phyloP scores from a whole-genome alignment of 2,797 vertebrate genomes.

The Coendou prehensilis region DNA sequence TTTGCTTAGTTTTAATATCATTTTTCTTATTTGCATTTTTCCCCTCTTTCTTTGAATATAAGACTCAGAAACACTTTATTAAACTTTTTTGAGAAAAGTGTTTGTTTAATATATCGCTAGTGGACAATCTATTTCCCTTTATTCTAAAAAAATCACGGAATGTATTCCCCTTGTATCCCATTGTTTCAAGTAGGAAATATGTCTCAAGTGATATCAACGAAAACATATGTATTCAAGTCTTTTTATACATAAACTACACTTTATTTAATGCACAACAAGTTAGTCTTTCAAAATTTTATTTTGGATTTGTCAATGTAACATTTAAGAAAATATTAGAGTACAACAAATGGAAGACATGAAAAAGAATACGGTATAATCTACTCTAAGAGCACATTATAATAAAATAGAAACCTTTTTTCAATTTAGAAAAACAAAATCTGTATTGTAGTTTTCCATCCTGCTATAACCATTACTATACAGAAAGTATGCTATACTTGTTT shows the following conservation, averaged over 20 bases:
- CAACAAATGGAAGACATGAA: conserved; percentile 53
- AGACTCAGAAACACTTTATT: not conserved
- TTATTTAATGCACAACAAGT: not conserved
- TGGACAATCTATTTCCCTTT: not conserved
- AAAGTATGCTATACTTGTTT: not conserved
- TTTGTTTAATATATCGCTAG: not conserved
- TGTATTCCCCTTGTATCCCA: not conserved
- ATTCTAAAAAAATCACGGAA: not conserved
- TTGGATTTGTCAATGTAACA: not conserved
- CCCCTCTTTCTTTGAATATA: not conserved
- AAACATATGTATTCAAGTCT: not conserved
- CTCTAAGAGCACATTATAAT: not conserved
- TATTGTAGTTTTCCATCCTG: not conserved
- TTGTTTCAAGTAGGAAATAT: not conserved
- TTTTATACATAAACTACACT: not conserved
- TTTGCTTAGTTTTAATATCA: not conserved
- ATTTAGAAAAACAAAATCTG: conserved; percentile 48
- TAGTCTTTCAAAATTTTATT: conserved; percentile 24
- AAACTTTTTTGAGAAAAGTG: not conserved
- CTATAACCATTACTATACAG: not conserved
- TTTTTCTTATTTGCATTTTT: not conserved
- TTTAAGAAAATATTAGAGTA: not conserved
- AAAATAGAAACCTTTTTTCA: conserved; percentile 5
- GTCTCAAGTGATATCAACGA: not conserved
- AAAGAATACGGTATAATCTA: not conserved